Percentiles rank a stretch among this genome's conserved stretches.
These are phyloP conservation scores for Hestina assimilis DNA, from an alignment of 1,140 invertebrate genomes.

Conservation along the genomic window DNA sequence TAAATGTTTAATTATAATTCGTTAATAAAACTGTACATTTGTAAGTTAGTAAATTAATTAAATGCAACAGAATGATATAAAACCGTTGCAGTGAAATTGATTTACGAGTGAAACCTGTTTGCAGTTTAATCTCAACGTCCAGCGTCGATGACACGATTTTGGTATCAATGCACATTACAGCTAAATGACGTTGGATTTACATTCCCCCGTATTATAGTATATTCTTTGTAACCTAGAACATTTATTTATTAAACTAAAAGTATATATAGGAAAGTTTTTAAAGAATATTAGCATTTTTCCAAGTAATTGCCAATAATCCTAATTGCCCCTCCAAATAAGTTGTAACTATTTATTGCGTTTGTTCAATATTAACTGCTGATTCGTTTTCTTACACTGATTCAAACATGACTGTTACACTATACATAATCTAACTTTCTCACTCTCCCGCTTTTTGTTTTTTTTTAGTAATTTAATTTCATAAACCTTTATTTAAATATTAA, in stretches of 20 bases:
- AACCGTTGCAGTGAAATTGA: slow-evolving; percentile 59
- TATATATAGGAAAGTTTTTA: too few species aligned
- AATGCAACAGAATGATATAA: slow-evolving; percentile 56
- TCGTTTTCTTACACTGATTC: too few species aligned
- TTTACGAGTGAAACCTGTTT: slow-evolving; percentile 70
- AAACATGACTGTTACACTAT: too few species aligned
- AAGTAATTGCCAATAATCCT: too few species aligned
- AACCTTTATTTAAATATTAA: too few species aligned
- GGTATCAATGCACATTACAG: slow-evolving; percentile 62
- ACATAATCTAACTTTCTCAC: too few species aligned
- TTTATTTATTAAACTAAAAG: not conserved
- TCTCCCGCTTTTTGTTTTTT: too few species aligned
- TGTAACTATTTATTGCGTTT: too few species aligned
- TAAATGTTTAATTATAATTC: not conserved
- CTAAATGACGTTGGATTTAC: slow-evolving; percentile 47
- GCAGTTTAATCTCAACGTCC: slow-evolving; percentile 63
- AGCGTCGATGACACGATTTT: slow-evolving; percentile 59
- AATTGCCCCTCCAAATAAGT: too few species aligned
- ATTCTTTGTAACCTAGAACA: slow-evolving; percentile 3
- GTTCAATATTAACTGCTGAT: too few species aligned
- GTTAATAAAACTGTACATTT: slow-evolving; percentile 23
- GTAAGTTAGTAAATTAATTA: slow-evolving; percentile 45
- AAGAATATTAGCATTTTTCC: too few species aligned
- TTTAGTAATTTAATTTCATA: too few species aligned
- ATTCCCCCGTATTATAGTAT: slow-evolving; percentile 33